Evolutionary conservation across 2,113 vertebrate species (phyloP).

Genomic region (Marcusenius ussheri): DNA sequence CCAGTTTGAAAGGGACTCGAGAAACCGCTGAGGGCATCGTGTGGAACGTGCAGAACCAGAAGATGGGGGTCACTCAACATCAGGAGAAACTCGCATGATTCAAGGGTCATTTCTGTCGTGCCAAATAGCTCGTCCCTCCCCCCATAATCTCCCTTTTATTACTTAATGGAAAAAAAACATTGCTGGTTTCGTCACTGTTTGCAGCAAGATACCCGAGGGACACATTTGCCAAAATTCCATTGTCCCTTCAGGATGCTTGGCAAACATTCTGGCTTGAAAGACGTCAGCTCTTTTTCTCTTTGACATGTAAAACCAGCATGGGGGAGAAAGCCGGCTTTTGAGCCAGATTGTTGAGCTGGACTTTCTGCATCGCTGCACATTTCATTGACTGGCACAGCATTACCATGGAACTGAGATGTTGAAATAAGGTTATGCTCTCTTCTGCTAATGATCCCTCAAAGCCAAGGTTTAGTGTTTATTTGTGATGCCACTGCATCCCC

Average conservation of each 20-base stretch:
- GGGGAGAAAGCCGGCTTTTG: background rate
- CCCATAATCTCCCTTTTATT: background rate
- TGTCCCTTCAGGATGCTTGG: background rate
- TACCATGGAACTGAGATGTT: background rate
- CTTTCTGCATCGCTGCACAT: background rate
- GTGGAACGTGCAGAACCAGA: background rate
- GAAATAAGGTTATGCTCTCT: background rate
- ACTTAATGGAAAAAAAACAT: constrained; percentile 1
- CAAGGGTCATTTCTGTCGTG: background rate
- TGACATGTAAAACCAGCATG: background rate
- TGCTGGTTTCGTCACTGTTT: background rate
- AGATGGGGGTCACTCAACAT: background rate
- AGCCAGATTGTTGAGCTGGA: background rate
- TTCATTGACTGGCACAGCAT: background rate
- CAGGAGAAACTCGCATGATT: background rate
- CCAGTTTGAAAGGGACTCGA: background rate
- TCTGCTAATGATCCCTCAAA: background rate
- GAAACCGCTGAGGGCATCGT: background rate
- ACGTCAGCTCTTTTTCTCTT: background rate
- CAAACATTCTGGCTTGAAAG: background rate
- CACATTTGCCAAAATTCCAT: background rate
- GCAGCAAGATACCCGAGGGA: background rate
- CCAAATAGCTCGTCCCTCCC: background rate
- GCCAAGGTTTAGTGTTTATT: background rate
- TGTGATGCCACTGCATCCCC: background rate